Evolutionary conservation across 2,797 vertebrate species (phyloP), one percentile per base, ranked within the genome.

Genomic region (Limosa lapponica): DNA sequence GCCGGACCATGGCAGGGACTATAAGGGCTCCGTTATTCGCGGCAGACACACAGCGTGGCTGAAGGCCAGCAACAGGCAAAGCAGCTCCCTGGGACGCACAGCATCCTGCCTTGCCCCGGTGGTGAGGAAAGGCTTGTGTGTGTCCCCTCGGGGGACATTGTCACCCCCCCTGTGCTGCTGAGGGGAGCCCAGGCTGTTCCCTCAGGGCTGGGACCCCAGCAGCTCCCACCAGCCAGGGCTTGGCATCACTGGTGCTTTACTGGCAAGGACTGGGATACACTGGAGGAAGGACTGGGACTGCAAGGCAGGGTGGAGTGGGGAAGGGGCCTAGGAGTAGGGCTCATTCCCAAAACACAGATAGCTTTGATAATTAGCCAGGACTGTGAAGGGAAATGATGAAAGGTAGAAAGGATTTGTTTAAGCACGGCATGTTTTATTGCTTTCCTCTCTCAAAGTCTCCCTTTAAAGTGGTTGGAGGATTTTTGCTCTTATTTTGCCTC

Each of bases 361-460:
- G 87, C 91, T 97, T 96, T 96, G 96, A 95, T 97, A 96, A 97
- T 97, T 96, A 96, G 93, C 95, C 96, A 96, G 85, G 89, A 23
- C 78, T 89, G 89, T 32, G 73, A 94, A 96, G 89, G 79, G 89
- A 89, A 95, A 97, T 87, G 96, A 96, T 96, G 95, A 96, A 97
- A 97, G 95, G 94, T 96, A 87, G 85, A 89, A 92, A 90, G 94
- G 96, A 96, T 96, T 96, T 97, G 96, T 96, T 96, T 91, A 91
- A 97, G 94, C 96, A 71, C 11, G 19, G 94, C 59, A 65, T 81
- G 77, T 78, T 96, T 97, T 96, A 96, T 87, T 96, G 91, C 96
- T 75, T 89, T 86, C 94, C 95, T 82, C 77, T 78, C 86, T 79
- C 94, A 69, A 91, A 93, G 92, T 71, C 4, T 32, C 72, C 55